A percentile compares a stretch with the other conserved stretches of the same genome.
phyloP scores from a whole-genome alignment of 1,140 invertebrate genomes.

The Limonius californicus region DNA sequence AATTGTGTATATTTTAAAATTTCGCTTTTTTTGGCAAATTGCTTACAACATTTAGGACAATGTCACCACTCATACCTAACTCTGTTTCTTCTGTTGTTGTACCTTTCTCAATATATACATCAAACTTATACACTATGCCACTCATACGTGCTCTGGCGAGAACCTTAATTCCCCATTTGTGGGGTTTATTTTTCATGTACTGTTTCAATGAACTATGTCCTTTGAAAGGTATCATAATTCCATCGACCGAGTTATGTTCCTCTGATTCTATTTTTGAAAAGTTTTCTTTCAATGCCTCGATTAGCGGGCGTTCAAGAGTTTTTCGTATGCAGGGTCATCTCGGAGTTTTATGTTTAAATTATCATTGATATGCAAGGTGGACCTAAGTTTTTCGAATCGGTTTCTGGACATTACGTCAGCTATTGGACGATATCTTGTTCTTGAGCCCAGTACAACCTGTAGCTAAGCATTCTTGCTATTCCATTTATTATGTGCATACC shows the following conservation, averaged over 20 bases:
- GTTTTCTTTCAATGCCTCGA: conserved; percentile 30
- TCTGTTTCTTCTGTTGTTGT: conserved; percentile 23
- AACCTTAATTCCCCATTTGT: conserved; percentile 45
- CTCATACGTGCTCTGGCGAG: conserved; percentile 41
- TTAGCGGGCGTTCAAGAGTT: conserved; percentile 35
- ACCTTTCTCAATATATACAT: conserved; percentile 33
- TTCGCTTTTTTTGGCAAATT: conserved; percentile 23
- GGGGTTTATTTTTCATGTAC: conserved; percentile 36
- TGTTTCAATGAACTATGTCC: conserved; percentile 34
- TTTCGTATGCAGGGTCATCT: conserved; percentile 29
- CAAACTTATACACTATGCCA: conserved; percentile 45
- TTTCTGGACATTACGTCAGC: conserved; percentile 31
- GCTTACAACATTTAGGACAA: conserved; percentile 25
- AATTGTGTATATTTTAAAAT: conserved; percentile 33
- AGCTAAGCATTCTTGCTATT: too few species aligned
- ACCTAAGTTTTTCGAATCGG: conserved; percentile 27
- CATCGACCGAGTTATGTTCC: conserved; percentile 37
- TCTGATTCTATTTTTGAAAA: conserved; percentile 29
- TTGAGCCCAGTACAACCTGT: conserved; percentile 37
- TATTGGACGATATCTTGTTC: conserved; percentile 23
- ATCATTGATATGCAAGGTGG: conserved; percentile 27
- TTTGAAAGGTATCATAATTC: conserved; percentile 40
- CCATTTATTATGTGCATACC: conserved; percentile 30
- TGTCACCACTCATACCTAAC: conserved; percentile 31
- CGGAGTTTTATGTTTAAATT: conserved; percentile 22